phyloP scores from a whole-genome alignment of 37 sponge, comb jelly and placozoan species.

The Amphimedon queenslandica region DNA sequence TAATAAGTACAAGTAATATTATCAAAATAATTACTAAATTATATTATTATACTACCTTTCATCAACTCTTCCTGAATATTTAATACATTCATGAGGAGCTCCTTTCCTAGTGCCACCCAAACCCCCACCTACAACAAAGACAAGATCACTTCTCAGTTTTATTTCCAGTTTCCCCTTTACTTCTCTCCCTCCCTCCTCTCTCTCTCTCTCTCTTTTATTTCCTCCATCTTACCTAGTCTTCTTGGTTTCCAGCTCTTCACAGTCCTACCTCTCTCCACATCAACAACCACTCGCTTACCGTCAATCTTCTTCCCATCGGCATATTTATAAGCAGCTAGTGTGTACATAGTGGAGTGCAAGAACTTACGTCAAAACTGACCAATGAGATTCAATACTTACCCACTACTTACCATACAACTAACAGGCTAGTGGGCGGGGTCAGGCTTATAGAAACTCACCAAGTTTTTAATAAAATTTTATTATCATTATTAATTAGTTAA shows the following conservation, averaged over 20 bases:
- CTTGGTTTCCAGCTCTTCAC: constrained; percentile 94
- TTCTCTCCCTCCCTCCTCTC: too few relatives aligned
- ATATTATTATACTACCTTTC: constrained; percentile 41
- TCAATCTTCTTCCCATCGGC: constrained; percentile 99
- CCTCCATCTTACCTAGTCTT: constrained; percentile 64
- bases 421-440: too few relatives aligned
- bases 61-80: constrained; percentile 96
- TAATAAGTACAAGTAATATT: background rate
- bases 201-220: background rate
- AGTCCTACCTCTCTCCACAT: constrained; percentile 92
- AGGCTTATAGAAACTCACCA: too few relatives aligned
- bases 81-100: constrained; percentile 80
- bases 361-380: background rate
- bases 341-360: background rate
- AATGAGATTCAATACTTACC: background rate
- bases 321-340: constrained; percentile 90
- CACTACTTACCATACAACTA: background rate
- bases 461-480: too few relatives aligned
- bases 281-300: constrained; percentile 88
- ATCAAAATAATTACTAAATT: background rate
- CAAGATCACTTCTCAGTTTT: background rate
- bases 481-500: too few relatives aligned
- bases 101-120: constrained; percentile 91
- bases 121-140: constrained; percentile 80
- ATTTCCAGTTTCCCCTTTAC: too few relatives aligned